These are phyloP conservation scores for Myiothlypis chrysogaster DNA, from an alignment of 2,797 vertebrate species.

Conservation along the genomic window DNA sequence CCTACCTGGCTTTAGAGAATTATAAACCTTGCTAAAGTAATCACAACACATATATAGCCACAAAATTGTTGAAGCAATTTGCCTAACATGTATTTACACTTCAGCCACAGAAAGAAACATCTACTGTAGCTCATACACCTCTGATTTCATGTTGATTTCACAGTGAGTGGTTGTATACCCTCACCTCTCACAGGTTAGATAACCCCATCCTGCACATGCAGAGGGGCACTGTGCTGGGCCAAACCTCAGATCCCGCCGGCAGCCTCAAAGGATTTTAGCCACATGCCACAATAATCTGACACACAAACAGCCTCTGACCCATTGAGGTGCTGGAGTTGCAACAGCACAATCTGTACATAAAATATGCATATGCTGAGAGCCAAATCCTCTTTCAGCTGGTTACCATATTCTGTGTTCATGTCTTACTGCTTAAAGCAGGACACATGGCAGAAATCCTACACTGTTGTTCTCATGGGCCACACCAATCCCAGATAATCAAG, in stretches of 20 bases:
- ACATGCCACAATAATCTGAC: neutral
- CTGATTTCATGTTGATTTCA: neutral
- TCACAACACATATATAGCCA: neutral
- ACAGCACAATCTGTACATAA: neutral
- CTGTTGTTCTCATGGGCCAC: slow-evolving; percentile 12
- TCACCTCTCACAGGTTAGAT: neutral
- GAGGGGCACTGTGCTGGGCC: neutral
- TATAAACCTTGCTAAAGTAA: neutral
- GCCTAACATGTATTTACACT: neutral
- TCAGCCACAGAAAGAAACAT: neutral
- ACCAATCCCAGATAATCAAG: slow-evolving; percentile 2
- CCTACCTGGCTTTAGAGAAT: neutral
- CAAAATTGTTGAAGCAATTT: neutral
- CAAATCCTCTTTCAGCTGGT: slow-evolving; percentile 26
- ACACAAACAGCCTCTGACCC: neutral
- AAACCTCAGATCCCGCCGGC: neutral
- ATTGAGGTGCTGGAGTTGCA: neutral
- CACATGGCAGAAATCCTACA: slow-evolving; percentile 35
- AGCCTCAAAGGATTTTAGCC: neutral
- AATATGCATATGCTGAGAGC: neutral
- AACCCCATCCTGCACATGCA: neutral
- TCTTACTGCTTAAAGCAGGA: slow-evolving; percentile 1
- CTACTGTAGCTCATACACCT: neutral
- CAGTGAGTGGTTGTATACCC: neutral
- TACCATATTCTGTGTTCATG: neutral